These are phyloP conservation scores for Phocides pigmalion DNA, from an alignment of 1,140 invertebrate genomes.

Conservation along the genomic window DNA sequence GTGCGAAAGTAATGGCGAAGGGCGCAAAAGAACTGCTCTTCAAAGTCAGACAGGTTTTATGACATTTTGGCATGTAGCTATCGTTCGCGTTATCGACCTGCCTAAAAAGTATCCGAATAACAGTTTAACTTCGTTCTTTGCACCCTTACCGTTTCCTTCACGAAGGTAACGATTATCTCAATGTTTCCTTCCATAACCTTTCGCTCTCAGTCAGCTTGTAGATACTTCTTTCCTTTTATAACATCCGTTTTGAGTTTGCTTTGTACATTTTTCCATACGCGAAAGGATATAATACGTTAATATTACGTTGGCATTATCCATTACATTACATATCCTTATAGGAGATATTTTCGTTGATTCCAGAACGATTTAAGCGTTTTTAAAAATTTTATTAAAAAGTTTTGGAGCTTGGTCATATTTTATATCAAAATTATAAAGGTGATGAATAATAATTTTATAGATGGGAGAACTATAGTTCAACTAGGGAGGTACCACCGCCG, in stretches of 20 bases:
- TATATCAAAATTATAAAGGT: no score
- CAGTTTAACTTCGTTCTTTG: conserved; percentile 27
- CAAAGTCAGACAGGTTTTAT: conserved; percentile 1
- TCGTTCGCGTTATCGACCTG: conserved; percentile 1
- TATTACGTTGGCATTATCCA: no score
- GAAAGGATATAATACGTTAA: neutral
- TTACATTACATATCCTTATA: no score
- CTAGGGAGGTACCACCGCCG: no score
- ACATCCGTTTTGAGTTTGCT: conserved; percentile 43
- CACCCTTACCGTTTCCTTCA: conserved; percentile 27
- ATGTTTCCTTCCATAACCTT: conserved; percentile 40
- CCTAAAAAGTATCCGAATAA: conserved; percentile 35
- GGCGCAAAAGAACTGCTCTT: neutral
- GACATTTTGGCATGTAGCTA: neutral
- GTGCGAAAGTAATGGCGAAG: neutral
- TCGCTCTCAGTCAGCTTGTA: conserved; percentile 24
- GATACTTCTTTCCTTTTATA: conserved; percentile 38
- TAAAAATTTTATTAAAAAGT: no score
- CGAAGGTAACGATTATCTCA: conserved; percentile 37
- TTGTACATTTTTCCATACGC: neutral
- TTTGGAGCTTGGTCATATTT: no score
- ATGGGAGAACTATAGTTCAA: no score
- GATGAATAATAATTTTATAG: no score
- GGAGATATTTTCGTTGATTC: no score
- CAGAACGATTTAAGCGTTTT: no score